Conservation (phyloP, 2,888 invertebrate species). For the Ophion obscuratus region DNA sequence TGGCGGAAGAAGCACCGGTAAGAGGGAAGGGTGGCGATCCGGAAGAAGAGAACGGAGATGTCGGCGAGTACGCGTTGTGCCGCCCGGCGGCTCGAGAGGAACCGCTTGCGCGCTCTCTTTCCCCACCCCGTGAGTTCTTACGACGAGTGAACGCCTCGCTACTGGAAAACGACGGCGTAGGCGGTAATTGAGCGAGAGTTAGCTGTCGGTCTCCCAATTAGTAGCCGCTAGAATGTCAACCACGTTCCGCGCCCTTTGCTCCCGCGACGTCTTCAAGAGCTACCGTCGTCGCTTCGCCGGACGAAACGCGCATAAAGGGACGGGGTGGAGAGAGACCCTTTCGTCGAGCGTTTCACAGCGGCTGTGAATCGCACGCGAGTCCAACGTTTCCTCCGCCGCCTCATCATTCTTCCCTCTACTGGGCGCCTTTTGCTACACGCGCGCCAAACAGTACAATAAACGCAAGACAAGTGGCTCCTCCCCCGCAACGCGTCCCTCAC, state of each 20-base stretch:
- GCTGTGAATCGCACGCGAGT: no score
- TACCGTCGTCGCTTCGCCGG: no score
- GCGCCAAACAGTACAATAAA: no score
- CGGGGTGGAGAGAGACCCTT: no score
- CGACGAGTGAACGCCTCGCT: conserved; percentile 60
- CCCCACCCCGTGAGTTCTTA: conserved; percentile 18
- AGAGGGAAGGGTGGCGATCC: no score
- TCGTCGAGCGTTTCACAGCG: conserved; percentile 32
- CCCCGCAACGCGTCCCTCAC: no score
- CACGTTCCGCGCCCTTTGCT: conserved; percentile 66
- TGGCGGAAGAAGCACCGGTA: conserved; percentile 29
- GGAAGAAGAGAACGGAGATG: background rate
- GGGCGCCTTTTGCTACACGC: no score
- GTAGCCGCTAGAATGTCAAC: conserved; percentile 80
- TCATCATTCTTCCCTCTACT: no score
- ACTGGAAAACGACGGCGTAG: conserved; percentile 79
- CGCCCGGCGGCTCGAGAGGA: background rate
- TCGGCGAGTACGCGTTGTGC: conserved; percentile 28
- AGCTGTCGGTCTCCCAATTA: conserved; percentile 84
- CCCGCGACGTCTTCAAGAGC: conserved; percentile 8
- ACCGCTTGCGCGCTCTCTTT: background rate
- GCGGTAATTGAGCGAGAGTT: conserved; percentile 86
- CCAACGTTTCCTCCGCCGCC: no score
- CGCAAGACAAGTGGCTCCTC: no score
- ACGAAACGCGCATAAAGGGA: no score